These are phyloP conservation scores for Tenthredo distinguenda DNA, from an alignment of 2,888 invertebrate species.

Conservation along the genomic window DNA sequence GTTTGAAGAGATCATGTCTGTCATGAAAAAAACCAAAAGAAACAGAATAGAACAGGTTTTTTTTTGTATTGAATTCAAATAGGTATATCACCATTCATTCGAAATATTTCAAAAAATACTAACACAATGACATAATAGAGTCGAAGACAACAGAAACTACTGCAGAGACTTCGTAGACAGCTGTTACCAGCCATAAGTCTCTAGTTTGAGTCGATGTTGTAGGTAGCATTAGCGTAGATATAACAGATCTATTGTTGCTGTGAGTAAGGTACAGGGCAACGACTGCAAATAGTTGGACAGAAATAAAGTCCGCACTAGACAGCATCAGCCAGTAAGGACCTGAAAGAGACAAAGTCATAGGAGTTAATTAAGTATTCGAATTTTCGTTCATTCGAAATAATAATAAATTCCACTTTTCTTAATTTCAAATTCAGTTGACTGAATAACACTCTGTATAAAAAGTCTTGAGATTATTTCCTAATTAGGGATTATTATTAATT, in stretches of 20 bases:
- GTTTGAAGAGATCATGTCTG: neutral
- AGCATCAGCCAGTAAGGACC: conserved; percentile 80
- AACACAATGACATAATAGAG: conserved; percentile 70
- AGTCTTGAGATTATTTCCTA: neutral
- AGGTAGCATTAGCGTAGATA: conserved; percentile 68
- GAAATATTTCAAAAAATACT: conserved; percentile 54
- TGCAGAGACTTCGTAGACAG: conserved; percentile 79
- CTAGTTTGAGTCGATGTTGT: conserved; percentile 76
- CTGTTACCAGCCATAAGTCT: conserved; percentile 79
- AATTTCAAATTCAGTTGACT: neutral
- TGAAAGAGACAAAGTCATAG: conserved; percentile 59
- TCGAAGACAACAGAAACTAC: conserved; percentile 72
- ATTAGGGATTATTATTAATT: neutral
- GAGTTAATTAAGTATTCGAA: neutral
- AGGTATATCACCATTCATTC: no score
- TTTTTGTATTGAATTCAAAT: no score
- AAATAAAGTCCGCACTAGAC: conserved; percentile 78
- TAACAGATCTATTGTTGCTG: conserved; percentile 65
- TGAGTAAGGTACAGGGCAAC: conserved; percentile 79
- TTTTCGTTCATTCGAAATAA: neutral
- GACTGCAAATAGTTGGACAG: conserved; percentile 78
- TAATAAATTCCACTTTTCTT: neutral
- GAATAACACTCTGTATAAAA: neutral
- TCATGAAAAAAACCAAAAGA: neutral
- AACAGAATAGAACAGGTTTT: no score